These are phyloP conservation scores for Lacanobia oleracea DNA, from an alignment of 2,888 invertebrate genomes.

Conservation along the genomic window DNA sequence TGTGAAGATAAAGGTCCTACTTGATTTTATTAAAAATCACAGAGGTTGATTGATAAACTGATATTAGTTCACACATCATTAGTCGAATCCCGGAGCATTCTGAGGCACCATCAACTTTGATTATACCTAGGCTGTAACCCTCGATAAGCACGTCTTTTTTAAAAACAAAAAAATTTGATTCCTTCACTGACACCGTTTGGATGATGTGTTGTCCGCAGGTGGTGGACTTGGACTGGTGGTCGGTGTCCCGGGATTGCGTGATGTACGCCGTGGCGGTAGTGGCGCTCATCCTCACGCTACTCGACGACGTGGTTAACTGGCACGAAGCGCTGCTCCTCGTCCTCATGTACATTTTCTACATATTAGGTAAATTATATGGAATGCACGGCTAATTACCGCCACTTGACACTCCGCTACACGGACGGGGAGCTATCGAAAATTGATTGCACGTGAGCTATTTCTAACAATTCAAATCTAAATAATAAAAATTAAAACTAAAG, in stretches of 20 bases:
- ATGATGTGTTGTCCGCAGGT: constrained; percentile 82
- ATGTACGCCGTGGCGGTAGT: constrained; percentile 94
- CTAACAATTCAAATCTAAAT: not conserved
- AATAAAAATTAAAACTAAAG: not conserved
- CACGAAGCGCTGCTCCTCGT: constrained; percentile 94
- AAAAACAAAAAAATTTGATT: not conserved
- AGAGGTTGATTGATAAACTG: no score
- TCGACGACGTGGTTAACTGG: constrained; percentile 94
- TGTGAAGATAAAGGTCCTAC: no score
- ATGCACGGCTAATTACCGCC: constrained; percentile 14
- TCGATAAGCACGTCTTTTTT: no score
- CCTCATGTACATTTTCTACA: constrained; percentile 93
- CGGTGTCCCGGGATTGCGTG: constrained; percentile 93
- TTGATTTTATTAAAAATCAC: not conserved
- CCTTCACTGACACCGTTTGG: constrained; percentile 14
- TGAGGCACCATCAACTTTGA: no score
- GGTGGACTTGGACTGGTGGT: constrained; percentile 94
- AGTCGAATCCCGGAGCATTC: no score
- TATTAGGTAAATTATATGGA: constrained; percentile 89
- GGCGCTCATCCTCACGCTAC: constrained; percentile 92
- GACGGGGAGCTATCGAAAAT: not conserved
- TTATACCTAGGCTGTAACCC: no score
- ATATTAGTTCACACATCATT: no score
- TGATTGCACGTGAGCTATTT: not conserved
- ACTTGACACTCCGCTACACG: not conserved